Evolutionary conservation across 2,888 invertebrate species (phyloP), one percentile per base, ranked within the genome.

Genomic region (Perdita meconis): DNA sequence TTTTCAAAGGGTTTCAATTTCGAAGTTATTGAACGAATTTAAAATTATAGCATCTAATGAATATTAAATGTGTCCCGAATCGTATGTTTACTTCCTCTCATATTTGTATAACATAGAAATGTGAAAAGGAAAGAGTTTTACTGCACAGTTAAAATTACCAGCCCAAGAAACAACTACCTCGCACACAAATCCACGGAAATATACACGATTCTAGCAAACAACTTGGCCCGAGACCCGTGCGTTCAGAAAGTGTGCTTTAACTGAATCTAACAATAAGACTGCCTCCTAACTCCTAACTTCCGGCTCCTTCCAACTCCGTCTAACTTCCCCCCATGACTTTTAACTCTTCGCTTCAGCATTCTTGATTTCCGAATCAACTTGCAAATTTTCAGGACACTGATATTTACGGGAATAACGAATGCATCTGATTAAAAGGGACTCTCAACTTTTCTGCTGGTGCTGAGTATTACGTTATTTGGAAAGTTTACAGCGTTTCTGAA

Each of bases 261-360:
- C 51, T n/a, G 51, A 51, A 51, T 51, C n/a, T n/a, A 51, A 51
- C n/a, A 6, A n/a, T 51, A 51, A 51, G 26, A 26, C 26, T n/a
- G 26, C 26, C n/a, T 51, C 13, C 51, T 1, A 8, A n/a, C 51
- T 51, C 26, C 51, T 1, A 19, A 16, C 47, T 47, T 44, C 19
- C 19, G 44, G 47, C 22, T 16, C 16, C 47, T 47, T 47, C 22
- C 19, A 19, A 10, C n/a, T n/a, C n/a, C 47, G 2, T 47, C 1
- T 3, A 47, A 47, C 47, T 47, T 47, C 12, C 19, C 3, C 19
- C 22, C 44, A 47, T 47, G 44, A 47, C 22, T 22, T 47, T 19
- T 22, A 47, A 47, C 47, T 47, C 22, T 19, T 12, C 47, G 22
- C 47, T 47, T 19, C 22, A 19, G 47, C 19, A 19, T 44, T 19